These are phyloP conservation scores for Antheraea pernyi DNA, from an alignment of 1,140 invertebrate genomes.

Conservation along the genomic window DNA sequence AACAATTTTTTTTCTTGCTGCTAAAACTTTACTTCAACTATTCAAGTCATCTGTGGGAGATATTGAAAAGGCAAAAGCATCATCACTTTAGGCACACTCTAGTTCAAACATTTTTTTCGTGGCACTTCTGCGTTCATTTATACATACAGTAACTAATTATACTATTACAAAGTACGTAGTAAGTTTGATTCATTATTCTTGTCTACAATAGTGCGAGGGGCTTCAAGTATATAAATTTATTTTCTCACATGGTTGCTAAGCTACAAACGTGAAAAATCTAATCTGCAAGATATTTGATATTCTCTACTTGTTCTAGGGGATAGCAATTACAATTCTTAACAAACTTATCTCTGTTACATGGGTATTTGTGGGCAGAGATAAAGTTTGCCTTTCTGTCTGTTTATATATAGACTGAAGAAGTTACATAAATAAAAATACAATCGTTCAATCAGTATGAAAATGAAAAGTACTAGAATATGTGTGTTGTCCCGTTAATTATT, in stretches of 20 bases:
- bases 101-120: not conserved
- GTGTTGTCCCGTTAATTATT: too few species aligned
- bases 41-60: not conserved
- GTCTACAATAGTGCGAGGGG: not conserved
- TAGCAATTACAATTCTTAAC: not conserved
- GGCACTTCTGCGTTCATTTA: conserved; percentile 14
- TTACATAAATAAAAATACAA: too few species aligned
- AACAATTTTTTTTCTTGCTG: too few species aligned
- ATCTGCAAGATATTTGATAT: conserved; percentile 20
- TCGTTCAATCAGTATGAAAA: too few species aligned
- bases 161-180: conserved; percentile 14
- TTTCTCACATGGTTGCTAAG: conserved; percentile 1
- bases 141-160: conserved; percentile 16
- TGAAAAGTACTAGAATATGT: too few species aligned
- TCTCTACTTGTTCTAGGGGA: not conserved
- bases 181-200: conserved; percentile 6
- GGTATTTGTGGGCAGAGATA: conserved; percentile 4
- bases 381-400: not conserved
- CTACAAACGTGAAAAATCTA: conserved; percentile 3
- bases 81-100: too few species aligned
- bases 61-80: not conserved
- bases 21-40: too few species aligned
- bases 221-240: conserved; percentile 19
- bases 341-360: conserved; percentile 5
- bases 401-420: too few species aligned